Conservation (phyloP, 2,888 invertebrate species). For the Limnephilus marmoratus region DNA sequence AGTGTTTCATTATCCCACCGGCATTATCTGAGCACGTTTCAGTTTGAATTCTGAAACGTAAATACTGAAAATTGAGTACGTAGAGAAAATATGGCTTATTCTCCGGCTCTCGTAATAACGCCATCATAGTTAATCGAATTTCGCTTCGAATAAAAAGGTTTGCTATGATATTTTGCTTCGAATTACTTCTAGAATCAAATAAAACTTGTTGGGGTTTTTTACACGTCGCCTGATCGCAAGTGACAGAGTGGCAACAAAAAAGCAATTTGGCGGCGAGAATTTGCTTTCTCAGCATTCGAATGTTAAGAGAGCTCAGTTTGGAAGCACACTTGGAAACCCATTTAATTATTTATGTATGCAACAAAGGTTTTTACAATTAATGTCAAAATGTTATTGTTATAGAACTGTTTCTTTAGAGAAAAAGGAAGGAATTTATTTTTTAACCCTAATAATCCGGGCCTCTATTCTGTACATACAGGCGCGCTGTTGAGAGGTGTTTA, state of each 20-base stretch:
- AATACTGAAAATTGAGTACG: background rate
- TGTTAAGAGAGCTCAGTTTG: background rate
- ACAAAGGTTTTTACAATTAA: too few relatives aligned
- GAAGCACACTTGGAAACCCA: rapidly evolving
- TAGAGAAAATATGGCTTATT: background rate
- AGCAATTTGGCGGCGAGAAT: conserved; percentile 29
- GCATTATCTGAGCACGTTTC: background rate
- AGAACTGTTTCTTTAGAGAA: too few relatives aligned
- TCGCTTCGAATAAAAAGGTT: background rate
- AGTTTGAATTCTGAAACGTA: conserved; percentile 6
- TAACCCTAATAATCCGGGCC: too few relatives aligned
- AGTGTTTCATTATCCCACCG: background rate
- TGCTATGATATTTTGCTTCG: conserved; percentile 39
- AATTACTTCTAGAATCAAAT: conserved; percentile 33
- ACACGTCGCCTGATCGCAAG: conserved; percentile 22
- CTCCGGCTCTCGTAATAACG: background rate
- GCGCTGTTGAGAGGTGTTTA: too few relatives aligned
- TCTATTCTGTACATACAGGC: too few relatives aligned
- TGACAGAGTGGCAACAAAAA: conserved; percentile 42
- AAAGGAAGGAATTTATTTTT: too few relatives aligned
- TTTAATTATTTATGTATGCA: background rate
- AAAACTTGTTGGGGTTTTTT: background rate
- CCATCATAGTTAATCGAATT: conserved; percentile 23
- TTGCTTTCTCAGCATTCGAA: conserved; percentile 1
- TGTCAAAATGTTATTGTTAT: too few relatives aligned